Conservation (phyloP, 2,888 invertebrate genomes). For the Phytoseiulus persimilis region DNA sequence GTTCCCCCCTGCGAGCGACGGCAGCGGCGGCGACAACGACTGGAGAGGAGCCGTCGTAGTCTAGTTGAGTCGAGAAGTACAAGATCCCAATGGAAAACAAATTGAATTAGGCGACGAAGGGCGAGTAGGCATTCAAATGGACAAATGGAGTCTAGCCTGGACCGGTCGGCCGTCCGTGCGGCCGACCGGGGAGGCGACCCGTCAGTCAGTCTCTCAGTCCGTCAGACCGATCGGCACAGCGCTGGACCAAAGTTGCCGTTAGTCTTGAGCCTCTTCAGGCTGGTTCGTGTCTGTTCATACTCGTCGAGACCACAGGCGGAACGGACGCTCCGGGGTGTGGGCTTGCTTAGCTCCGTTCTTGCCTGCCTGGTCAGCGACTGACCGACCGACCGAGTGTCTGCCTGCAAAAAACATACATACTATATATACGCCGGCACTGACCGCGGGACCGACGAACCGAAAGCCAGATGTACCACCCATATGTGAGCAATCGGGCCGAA, state of each 20-base stretch:
- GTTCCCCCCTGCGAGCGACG: not conserved
- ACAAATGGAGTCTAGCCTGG: constrained; percentile 25
- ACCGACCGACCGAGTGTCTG: not conserved
- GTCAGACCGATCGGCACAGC: not conserved
- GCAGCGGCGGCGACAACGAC: not conserved
- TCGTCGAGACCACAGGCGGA: constrained; percentile 27
- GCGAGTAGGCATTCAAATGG: constrained; percentile 30
- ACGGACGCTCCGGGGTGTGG: not conserved
- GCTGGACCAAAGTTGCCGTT: not conserved
- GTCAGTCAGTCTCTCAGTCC: not conserved
- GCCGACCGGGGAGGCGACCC: not conserved
- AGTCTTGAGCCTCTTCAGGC: not conserved
- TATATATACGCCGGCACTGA: not conserved
- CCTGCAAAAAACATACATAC: not conserved
- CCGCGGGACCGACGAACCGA: not conserved
- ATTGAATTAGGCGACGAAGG: constrained; percentile 32
- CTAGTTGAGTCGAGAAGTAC: constrained; percentile 26
- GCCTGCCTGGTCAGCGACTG: not conserved
- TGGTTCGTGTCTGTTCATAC: not conserved
- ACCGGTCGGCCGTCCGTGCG: not conserved
- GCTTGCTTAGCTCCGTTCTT: not conserved
- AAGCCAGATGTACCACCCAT: not conserved
- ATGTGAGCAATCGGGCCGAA: not conserved
- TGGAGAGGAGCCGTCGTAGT: not conserved
- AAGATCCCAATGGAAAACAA: constrained; percentile 33